Evolutionary conservation across 2,888 invertebrate genomes (phyloP).

Genomic region (Ischnura elegans): DNA sequence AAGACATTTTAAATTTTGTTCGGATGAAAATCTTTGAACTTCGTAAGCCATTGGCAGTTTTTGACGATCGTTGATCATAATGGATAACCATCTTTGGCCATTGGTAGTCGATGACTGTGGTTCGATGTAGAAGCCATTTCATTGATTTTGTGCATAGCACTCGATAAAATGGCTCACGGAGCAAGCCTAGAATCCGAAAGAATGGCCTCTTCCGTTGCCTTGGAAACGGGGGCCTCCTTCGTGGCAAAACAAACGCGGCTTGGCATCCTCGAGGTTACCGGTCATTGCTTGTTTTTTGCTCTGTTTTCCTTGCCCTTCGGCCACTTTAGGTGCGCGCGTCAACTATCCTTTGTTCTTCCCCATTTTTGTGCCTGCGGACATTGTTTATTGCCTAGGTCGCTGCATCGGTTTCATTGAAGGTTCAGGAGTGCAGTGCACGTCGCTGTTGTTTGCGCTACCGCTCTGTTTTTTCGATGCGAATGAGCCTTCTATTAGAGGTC

Average conservation of each 20-base stretch:
- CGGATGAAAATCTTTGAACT: no score
- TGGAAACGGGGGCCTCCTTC: neutral
- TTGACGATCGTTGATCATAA: no score
- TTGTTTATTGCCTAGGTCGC: slow-evolving; percentile 15
- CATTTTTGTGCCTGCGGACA: neutral
- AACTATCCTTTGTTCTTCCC: neutral
- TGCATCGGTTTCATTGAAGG: slow-evolving; percentile 1
- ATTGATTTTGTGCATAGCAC: no score
- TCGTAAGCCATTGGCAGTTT: no score
- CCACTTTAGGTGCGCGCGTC: neutral
- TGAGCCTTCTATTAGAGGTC: neutral
- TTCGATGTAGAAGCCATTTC: no score
- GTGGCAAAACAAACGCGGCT: neutral
- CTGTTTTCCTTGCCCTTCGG: neutral
- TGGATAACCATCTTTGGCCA: no score
- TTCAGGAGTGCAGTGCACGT: neutral
- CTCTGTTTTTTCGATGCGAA: neutral
- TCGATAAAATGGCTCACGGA: no score
- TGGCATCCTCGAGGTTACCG: neutral
- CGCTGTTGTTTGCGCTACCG: neutral
- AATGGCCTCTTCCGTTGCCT: neutral
- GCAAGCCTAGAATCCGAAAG: no score
- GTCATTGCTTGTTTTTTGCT: neutral
- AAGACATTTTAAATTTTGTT: no score
- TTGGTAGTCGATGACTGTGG: no score